These are phyloP conservation scores for Heptranchias perlo DNA, from an alignment of 2,113 vertebrate species.

Conservation along the genomic window DNA sequence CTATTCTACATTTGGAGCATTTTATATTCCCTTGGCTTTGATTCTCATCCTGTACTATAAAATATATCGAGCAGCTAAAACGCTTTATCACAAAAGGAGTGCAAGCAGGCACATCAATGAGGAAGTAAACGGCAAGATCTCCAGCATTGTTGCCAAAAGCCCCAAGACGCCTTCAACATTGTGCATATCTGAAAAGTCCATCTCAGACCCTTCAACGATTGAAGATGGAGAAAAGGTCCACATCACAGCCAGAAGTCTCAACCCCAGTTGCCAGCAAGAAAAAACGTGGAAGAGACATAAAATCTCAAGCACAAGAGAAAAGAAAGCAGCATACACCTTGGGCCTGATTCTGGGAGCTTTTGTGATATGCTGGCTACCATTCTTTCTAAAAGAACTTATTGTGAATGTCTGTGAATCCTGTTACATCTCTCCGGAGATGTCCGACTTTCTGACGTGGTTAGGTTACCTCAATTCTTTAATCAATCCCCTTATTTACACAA, in stretches of 20 bases:
- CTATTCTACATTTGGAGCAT: conserved; percentile 91
- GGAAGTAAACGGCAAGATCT: conserved; percentile 77
- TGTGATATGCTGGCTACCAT: conserved; percentile 94
- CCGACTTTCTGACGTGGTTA: conserved; percentile 91
- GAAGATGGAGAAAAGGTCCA: conserved; percentile 70
- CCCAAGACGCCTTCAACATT: conserved; percentile 55
- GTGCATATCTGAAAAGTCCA: conserved; percentile 72
- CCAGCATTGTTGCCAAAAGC: conserved; percentile 47
- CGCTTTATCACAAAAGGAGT: conserved; percentile 80
- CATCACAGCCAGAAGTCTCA: conserved; percentile 57
- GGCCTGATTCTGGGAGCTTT: conserved; percentile 94
- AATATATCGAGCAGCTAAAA: conserved; percentile 92
- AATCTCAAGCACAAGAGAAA: conserved; percentile 83
- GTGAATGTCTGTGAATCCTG: conserved; percentile 82
- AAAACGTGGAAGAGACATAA: conserved; percentile 76
- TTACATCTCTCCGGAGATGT: conserved; percentile 76
- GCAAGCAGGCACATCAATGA: conserved; percentile 73
- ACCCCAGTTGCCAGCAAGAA: conserved; percentile 59
- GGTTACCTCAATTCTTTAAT: conserved; percentile 97
- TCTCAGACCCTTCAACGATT: conserved; percentile 72
- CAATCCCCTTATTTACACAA: conserved; percentile 95
- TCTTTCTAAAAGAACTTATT: conserved; percentile 95
- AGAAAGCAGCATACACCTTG: conserved; percentile 85
- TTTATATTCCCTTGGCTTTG: conserved; percentile 87
- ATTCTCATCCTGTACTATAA: conserved; percentile 98